A percentile compares a stretch with the other conserved stretches of the same genome.
phyloP scores from a whole-genome alignment of 1,140 invertebrate genomes.

The Anastatus disparis region DNA sequence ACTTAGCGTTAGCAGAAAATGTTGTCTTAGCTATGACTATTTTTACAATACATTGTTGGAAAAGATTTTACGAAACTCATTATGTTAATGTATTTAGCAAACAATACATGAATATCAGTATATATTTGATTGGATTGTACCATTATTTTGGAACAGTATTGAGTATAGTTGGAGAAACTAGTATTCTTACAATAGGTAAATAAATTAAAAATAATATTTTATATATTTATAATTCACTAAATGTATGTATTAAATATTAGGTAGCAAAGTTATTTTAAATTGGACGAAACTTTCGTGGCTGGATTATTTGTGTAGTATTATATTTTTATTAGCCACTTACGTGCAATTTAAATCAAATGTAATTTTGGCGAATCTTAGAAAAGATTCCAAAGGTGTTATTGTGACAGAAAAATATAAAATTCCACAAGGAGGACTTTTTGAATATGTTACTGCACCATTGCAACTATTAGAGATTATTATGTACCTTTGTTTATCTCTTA shows the following conservation, averaged over 20 bases:
- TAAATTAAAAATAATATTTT: slow-evolving; percentile 13
- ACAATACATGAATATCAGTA: slow-evolving; percentile 80
- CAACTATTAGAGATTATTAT: slow-evolving; percentile 85
- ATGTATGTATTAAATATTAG: slow-evolving; percentile 43
- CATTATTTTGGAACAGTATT: slow-evolving; percentile 80
- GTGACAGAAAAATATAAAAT: slow-evolving; percentile 78
- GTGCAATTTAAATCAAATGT: slow-evolving; percentile 77
- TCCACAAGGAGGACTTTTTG: slow-evolving; percentile 81
- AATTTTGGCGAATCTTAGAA: slow-evolving; percentile 78
- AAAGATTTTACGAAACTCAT: slow-evolving; percentile 82
- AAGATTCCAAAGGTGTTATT: slow-evolving; percentile 72
- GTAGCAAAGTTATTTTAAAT: slow-evolving; percentile 41
- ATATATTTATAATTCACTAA: neutral
- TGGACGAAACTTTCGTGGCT: slow-evolving; percentile 54
- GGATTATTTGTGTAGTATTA: slow-evolving; percentile 64
- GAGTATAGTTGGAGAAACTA: slow-evolving; percentile 77
- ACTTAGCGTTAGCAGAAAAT: slow-evolving; percentile 65
- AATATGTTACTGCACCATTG: slow-evolving; percentile 83
- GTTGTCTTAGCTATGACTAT: slow-evolving; percentile 71
- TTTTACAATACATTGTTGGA: slow-evolving; percentile 75
- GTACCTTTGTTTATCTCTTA: slow-evolving; percentile 75
- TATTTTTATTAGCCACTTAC: slow-evolving; percentile 77
- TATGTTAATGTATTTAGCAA: slow-evolving; percentile 83
- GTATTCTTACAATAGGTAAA: slow-evolving; percentile 73
- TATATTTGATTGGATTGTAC: slow-evolving; percentile 79